Base-by-base conservation (phyloP, 2,113 vertebrate genomes). In the Ivindomyrus marchei region DNA sequence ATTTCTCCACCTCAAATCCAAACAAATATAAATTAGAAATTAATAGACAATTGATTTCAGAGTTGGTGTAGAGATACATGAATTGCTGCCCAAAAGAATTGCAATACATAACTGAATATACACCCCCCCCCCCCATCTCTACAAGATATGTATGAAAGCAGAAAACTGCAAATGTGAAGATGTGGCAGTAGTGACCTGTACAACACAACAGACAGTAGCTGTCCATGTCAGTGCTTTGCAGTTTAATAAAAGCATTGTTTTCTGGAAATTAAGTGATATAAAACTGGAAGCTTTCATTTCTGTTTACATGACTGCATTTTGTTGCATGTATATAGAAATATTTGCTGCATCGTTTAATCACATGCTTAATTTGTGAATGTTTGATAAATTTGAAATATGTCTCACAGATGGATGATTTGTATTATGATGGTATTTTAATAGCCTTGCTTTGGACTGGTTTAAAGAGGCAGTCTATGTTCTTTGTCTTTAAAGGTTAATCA, bases 381-480 rank as follows among this genome's bases (percentile, higher is more conserved):
- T 88, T 88, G 19, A 56, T 58, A 39, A 56, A 46, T 58, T 88
- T 70, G 9, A 27, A 70, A 70, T 66, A 66, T 70, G 62, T 70
- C 62, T 70, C 62, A 8, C 42, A 88, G 88, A 66, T 56, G 87
- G 56, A 42, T 47, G 83, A n/a, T 58, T 39, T 56, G 87, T 88
- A 31, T 88, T 56, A 58, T 88, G 9, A 42, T 56, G 13, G n/a
- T 45, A 52, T 52, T 88, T 42, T 88, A 53, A 19, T 56, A 45
- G 21, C 24, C 83, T 46, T 84, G 80, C 36, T 47, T 85, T 47
- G 45, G 36, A 47, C 42, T 21, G 42, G 8, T 85, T 2, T 24
- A 85, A 17, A 45, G 45, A 85, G 83, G 36, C 39, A 47, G 21
- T n/a, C 45, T 47, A 10, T 45, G 74, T 47, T 85, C 83, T 42